phyloP scores from a whole-genome alignment of 2,113 vertebrate species.

The Delphinus delphis region DNA sequence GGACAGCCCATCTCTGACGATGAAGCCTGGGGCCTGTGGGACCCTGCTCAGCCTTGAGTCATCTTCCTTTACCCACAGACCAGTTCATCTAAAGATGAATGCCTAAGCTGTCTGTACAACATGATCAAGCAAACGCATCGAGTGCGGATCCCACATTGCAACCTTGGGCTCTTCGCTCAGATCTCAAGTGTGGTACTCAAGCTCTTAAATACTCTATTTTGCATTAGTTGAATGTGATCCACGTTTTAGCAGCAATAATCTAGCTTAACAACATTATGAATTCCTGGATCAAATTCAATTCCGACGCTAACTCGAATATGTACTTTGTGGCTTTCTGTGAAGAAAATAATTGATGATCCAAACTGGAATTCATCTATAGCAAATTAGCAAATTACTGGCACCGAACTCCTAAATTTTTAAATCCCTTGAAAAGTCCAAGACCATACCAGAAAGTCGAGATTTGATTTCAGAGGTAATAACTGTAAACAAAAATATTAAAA shows the following conservation, averaged over 20 bases:
- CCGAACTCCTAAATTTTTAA: conserved; percentile 67
- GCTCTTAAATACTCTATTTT: conserved; percentile 76
- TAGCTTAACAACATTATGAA: conserved; percentile 73
- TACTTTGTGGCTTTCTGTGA: conserved; percentile 79
- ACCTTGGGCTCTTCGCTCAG: conserved; percentile 64
- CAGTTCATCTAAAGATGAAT: background rate
- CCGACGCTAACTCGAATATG: conserved; percentile 62
- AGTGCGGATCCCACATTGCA: conserved; percentile 43
- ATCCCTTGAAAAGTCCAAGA: conserved; percentile 59
- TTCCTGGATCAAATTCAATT: conserved; percentile 74
- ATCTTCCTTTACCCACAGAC: background rate
- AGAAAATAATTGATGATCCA: conserved; percentile 79
- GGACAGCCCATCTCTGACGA: background rate
- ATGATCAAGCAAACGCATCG: background rate
- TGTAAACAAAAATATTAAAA: conserved; percentile 60
- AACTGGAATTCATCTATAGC: conserved; percentile 76
- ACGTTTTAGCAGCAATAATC: conserved; percentile 75
- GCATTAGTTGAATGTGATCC: conserved; percentile 75
- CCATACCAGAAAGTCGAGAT: conserved; percentile 40
- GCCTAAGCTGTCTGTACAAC: background rate
- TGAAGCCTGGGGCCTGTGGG: background rate
- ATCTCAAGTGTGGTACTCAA: conserved; percentile 74
- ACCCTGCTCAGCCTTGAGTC: background rate
- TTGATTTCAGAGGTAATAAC: conserved; percentile 63
- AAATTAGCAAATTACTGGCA: conserved; percentile 63